Percentiles rank a stretch among this genome's conserved stretches.
Evolutionary conservation across 2,113 vertebrate genomes (phyloP).

Genomic region (Castor canadensis): DNA sequence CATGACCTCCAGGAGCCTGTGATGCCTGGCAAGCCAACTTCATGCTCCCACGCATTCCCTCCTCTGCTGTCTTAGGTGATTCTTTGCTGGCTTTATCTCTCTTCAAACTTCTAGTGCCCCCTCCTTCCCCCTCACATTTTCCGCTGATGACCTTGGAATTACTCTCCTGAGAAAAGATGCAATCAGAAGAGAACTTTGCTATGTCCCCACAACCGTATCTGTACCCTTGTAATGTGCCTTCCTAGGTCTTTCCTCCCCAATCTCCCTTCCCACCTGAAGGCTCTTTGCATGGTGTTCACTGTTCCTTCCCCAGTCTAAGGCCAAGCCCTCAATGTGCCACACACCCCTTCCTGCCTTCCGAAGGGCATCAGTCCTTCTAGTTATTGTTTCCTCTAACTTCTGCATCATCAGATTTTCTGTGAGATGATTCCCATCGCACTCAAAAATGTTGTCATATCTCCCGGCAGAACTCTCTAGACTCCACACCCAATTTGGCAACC

Average conservation of each 20-base stretch:
- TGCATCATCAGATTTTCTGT: too few species aligned
- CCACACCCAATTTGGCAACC: background rate
- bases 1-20: background rate
- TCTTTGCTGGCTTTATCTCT: background rate
- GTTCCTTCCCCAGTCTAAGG: background rate
- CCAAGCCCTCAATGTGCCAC: background rate
- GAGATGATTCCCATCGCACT: background rate
- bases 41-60: background rate
- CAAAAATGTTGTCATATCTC: background rate
- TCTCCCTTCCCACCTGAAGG: background rate
- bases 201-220: background rate
- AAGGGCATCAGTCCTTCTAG: background rate
- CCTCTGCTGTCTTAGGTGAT: background rate
- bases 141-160: background rate
- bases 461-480: background rate
- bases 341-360: background rate
- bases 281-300: too few species aligned
- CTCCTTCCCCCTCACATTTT: background rate
- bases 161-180: background rate
- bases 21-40: too few species aligned
- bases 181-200: background rate
- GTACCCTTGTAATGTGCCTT: background rate
- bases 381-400: background rate
- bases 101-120: background rate
- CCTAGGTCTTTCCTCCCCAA: background rate